Evolutionary conservation across 2,888 invertebrate genomes (phyloP).

Genomic region (Ypsolopha sequella): DNA sequence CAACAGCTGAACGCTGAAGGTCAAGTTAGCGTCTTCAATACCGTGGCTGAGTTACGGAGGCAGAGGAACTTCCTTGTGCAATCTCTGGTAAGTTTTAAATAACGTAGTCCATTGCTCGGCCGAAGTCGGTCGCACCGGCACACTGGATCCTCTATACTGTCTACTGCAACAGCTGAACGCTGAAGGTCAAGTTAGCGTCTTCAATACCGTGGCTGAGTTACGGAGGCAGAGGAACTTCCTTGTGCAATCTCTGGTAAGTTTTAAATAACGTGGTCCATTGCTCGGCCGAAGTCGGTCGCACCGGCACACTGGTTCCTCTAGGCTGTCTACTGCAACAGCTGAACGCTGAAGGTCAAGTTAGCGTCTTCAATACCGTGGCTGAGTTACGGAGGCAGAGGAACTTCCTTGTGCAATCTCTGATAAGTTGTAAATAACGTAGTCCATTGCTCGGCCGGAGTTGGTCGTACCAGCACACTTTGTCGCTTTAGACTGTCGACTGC

Average conservation of each 20-base stretch:
- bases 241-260: constrained; percentile 87
- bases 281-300: too few species aligned
- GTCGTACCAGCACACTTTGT: constrained; percentile 95
- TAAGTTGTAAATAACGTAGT: too few species aligned
- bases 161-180: constrained; percentile 87
- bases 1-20: constrained; percentile 87
- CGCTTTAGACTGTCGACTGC: constrained; percentile 90
- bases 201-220: constrained; percentile 91
- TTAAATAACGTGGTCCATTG: too few species aligned
- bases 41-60: constrained; percentile 88
- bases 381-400: constrained; percentile 92
- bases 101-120: too few species aligned
- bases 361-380: constrained; percentile 92
- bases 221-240: constrained; percentile 93
- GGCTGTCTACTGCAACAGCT: constrained; percentile 92
- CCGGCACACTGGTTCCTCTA: constrained; percentile 93
- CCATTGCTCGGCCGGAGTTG: too few species aligned
- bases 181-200: constrained; percentile 88
- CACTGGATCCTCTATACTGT: constrained; percentile 92
- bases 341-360: constrained; percentile 83
- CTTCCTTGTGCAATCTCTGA: constrained; percentile 92
- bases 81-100: constrained; percentile 81
- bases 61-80: constrained; percentile 96
- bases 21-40: constrained; percentile 90
- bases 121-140: constrained; percentile 95